Percentiles rank a stretch among this genome's conserved stretches.
These are phyloP conservation scores for Pseudachorutes palmiensis DNA, from an alignment of 1,140 invertebrate genomes.

Conservation along the genomic window DNA sequence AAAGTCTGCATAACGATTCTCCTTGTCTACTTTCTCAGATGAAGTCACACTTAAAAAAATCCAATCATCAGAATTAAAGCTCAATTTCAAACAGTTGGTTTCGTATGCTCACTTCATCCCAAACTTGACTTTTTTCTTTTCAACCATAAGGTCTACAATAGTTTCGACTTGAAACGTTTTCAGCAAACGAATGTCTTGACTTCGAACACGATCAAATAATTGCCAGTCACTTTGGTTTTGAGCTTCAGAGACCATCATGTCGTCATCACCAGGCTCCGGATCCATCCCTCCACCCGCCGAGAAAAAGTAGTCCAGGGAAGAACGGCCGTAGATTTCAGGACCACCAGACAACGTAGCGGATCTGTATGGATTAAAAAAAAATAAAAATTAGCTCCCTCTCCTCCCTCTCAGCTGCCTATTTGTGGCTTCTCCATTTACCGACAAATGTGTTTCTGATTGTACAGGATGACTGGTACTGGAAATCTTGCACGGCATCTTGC, in stretches of 20 bases:
- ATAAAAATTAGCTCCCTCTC: neutral
- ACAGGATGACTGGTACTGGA: slow-evolving; percentile 69
- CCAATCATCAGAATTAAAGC: no score
- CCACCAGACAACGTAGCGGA: slow-evolving; percentile 61
- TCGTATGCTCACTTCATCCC: slow-evolving; percentile 62
- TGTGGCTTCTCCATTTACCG: slow-evolving; percentile 40
- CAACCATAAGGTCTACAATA: slow-evolving; percentile 79
- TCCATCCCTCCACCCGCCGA: slow-evolving; percentile 37
- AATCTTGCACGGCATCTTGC: slow-evolving; percentile 66
- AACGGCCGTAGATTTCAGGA: slow-evolving; percentile 64
- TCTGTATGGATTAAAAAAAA: slow-evolving; percentile 39
- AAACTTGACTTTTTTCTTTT: slow-evolving; percentile 80
- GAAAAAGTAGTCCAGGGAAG: slow-evolving; percentile 52
- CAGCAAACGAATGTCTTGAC: slow-evolving; percentile 64
- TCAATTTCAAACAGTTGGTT: neutral
- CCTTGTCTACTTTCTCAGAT: slow-evolving; percentile 77
- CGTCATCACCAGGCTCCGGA: slow-evolving; percentile 39
- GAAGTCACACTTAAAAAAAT: slow-evolving; percentile 62
- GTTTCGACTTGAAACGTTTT: slow-evolving; percentile 63
- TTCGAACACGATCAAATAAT: slow-evolving; percentile 57
- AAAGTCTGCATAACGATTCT: slow-evolving; percentile 67
- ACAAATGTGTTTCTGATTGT: slow-evolving; percentile 63
- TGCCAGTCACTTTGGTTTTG: slow-evolving; percentile 48
- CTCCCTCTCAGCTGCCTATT: neutral
- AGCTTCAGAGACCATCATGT: slow-evolving; percentile 40